Conservation (phyloP, 2,797 vertebrate genomes). For the Cephalopachus bancanus region DNA sequence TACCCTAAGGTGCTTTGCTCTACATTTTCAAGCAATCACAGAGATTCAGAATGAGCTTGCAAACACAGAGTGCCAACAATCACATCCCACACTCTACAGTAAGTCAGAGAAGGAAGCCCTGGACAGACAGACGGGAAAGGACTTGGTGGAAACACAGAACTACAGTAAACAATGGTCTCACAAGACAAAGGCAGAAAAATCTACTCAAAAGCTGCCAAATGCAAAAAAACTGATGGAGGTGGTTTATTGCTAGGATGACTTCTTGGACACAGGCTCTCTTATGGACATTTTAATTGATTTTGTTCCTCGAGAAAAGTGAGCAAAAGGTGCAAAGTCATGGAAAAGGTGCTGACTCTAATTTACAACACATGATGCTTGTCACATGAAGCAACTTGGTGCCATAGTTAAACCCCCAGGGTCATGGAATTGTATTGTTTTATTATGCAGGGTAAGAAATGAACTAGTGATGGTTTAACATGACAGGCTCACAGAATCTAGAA, state of each 20-base stretch:
- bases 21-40: background rate
- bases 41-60: background rate
- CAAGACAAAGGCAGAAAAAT: background rate
- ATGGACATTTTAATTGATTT: background rate
- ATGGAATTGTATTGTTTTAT: background rate
- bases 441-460: background rate
- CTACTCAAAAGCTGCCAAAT: background rate
- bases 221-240: background rate
- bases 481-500: background rate
- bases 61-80: background rate
- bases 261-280: background rate
- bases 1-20: background rate
- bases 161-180: background rate
- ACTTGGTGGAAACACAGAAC: background rate
- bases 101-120: slow-evolving; percentile 38
- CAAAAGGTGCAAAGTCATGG: background rate
- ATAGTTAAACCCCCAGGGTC: background rate
- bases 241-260: background rate
- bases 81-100: background rate
- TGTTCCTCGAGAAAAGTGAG: background rate
- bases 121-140: background rate
- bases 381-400: background rate
- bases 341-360: background rate
- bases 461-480: background rate
- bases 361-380: background rate